Evolutionary conservation across 2,888 invertebrate species (phyloP).

Genomic region (Cryptocheilus praepositus): DNA sequence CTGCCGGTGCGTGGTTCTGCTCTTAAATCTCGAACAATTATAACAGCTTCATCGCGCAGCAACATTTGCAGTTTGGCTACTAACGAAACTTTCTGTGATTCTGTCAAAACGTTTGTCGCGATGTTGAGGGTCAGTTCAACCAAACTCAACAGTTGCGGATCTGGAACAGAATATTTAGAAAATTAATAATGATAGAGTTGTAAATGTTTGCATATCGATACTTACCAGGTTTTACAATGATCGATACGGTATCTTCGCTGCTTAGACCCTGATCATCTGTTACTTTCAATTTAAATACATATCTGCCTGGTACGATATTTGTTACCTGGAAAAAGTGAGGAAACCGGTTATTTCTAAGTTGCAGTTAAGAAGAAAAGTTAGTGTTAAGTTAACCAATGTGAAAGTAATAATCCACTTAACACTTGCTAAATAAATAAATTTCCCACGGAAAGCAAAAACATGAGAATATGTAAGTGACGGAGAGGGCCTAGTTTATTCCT

Average conservation of each 20-base stretch:
- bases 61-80: slow-evolving; percentile 88
- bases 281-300: slow-evolving; percentile 92
- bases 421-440: too few species aligned
- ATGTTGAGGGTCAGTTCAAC: slow-evolving; percentile 89
- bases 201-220: not conserved
- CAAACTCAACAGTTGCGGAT: slow-evolving; percentile 84
- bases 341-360: slow-evolving; percentile 46
- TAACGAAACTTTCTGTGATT: slow-evolving; percentile 85
- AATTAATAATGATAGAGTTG: too few species aligned
- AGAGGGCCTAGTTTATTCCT: too few species aligned
- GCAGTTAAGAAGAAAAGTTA: not conserved
- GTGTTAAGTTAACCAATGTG: too few species aligned
- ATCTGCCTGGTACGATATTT: slow-evolving; percentile 90
- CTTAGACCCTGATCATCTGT: slow-evolving; percentile 92
- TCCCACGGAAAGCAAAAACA: too few species aligned
- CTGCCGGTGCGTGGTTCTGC: slow-evolving; percentile 76
- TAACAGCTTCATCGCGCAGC: slow-evolving; percentile 83
- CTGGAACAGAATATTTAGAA: too few species aligned
- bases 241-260: slow-evolving; percentile 87
- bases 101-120: slow-evolving; percentile 81
- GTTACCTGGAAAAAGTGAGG: slow-evolving; percentile 78
- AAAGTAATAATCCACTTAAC: too few species aligned
- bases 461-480: too few species aligned
- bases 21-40: slow-evolving; percentile 74
- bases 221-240: slow-evolving; percentile 84